Conservation (phyloP, 2,113 vertebrate genomes). For the western clawed frog (Xenopus tropicalis) region UCB_Xtro_10.0 CM004444.2:138302501-138303000, state of each 20-base stretch:
- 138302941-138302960: too few relatives aligned
- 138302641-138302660: too few relatives aligned
- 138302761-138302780: slow-evolving; percentile 75
- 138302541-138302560: too few relatives aligned
- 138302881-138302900: slow-evolving; percentile 78
- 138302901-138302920: slow-evolving; percentile 65
- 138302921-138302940: too few relatives aligned
- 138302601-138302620: too few relatives aligned
- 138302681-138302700: not conserved
- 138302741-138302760: slow-evolving; percentile 60
- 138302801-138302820: slow-evolving; percentile 78
- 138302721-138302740: not conserved
- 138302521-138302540: too few relatives aligned
- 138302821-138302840: slow-evolving; percentile 65
- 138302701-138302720: not conserved
- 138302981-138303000: too few relatives aligned
- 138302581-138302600: too few relatives aligned
- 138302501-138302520: too few relatives aligned
- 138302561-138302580: too few relatives aligned
- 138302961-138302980: too few relatives aligned
- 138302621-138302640: too few relatives aligned
- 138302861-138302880: slow-evolving; percentile 68
- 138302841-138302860: slow-evolving; percentile 76
- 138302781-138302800: slow-evolving; percentile 78
- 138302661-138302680: not conserved